Evolutionary conservation across 2,888 invertebrate species (phyloP), one percentile per base, ranked within the genome.

Genomic region (Drosophila percnosoma): DNA sequence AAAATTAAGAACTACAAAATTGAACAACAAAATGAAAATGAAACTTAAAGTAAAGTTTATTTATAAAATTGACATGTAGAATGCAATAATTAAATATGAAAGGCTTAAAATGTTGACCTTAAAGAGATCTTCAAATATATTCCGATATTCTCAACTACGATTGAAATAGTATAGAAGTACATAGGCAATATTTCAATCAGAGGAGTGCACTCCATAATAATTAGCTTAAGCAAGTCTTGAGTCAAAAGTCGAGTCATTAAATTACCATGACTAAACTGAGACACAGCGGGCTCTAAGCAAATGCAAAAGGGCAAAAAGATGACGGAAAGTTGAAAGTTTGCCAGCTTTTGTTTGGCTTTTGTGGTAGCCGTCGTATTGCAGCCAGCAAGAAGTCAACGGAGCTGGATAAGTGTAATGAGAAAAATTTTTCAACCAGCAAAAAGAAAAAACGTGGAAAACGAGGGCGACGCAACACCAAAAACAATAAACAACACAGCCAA

Each of bases 321-420:
- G 67, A 70, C 31, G 52, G 58, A 66, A 71, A 78, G 74, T 66
- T 62, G 68, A 73, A 86, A 82, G 74, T 80, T 86, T 80, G 59
- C 54, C 69, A 51, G 64, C 73, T 61, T 68, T 73, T 67, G 69
- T 51, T 69, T 75, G 75, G 36, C 54, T 42, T 51, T 66, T 61
- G 66, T 58, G 58, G 67, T 68, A 68, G 51, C 58, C 65, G 24
- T 53, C 15, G 34, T 58, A 40, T 36, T 48, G 55, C 59, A 53
- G 42, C 15, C 31, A 54, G 54, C 34, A 21, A 45, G 60, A 66
- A 69, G 71, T 66, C 59, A 59, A 84, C 71, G 66, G 42, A 45
- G 61, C 64, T 65, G 75, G 60, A 62, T 78, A 86, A 83, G 73
- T 84, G 89, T 87, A 89, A 89, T 89, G 87, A 84, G 87, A 87